Conservation (phyloP, 1,140 invertebrate species). For the Caenorhabditis briggsae region DNA sequence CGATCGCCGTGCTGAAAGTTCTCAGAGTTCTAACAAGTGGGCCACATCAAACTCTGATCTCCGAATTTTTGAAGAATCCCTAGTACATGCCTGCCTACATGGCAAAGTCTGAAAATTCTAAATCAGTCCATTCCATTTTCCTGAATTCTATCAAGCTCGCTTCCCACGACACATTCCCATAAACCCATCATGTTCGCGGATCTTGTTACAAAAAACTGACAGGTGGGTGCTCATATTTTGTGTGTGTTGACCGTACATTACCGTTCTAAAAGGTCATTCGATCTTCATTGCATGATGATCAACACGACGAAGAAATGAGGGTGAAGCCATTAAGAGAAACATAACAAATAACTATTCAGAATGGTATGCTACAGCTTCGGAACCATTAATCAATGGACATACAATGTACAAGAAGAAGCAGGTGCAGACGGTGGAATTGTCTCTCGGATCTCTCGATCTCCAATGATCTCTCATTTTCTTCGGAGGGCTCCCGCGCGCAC, state of each 20-base stretch:
- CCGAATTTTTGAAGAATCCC: too few relatives aligned
- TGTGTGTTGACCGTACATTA: constrained; percentile 43
- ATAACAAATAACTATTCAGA: constrained; percentile 54
- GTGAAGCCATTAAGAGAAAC: constrained; percentile 54
- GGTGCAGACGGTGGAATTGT: constrained; percentile 40
- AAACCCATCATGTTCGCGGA: constrained; percentile 12
- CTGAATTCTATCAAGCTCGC: too few relatives aligned
- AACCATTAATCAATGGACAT: constrained; percentile 53
- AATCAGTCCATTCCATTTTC: too few relatives aligned
- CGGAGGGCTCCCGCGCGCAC: constrained; percentile 37
- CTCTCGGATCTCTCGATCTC: background rate
- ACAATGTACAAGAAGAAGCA: constrained; percentile 50
- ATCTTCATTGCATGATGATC: constrained; percentile 52
- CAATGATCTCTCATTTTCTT: background rate
- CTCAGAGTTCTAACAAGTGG: too few relatives aligned
- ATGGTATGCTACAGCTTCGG: constrained; percentile 23
- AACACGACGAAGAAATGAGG: constrained; percentile 5
- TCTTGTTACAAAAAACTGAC: constrained; percentile 50
- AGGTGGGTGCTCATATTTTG: constrained; percentile 8
- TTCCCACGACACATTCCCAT: background rate
- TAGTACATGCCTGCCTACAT: too few relatives aligned
- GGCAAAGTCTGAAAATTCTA: too few relatives aligned
- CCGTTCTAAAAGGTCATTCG: constrained; percentile 38
- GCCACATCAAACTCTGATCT: too few relatives aligned
- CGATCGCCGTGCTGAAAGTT: too few relatives aligned